These are phyloP conservation scores for Drosophila subquinaria DNA, from an alignment of 2,888 invertebrate species.

Conservation along the genomic window DNA sequence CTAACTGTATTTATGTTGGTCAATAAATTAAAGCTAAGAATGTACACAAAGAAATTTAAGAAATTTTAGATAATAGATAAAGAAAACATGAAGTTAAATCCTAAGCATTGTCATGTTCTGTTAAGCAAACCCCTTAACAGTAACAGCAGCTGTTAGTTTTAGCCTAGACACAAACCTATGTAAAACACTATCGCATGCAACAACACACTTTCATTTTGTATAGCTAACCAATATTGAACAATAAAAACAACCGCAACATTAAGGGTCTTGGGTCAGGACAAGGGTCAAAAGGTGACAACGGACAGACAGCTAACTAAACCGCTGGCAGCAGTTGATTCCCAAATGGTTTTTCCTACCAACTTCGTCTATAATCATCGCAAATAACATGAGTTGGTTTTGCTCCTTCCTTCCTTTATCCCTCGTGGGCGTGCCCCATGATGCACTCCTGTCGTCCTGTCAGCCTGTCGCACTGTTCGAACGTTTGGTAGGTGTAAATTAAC, in stretches of 20 bases:
- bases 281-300: conserved; percentile 26
- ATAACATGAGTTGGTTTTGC: conserved; percentile 13
- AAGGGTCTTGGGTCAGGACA: conserved; percentile 6
- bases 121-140: neutral
- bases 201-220: conserved; percentile 36
- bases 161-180: conserved; percentile 54
- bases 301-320: conserved; percentile 31
- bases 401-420: neutral
- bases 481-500: conserved; percentile 64
- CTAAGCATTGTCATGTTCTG: neutral
- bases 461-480: neutral
- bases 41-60: neutral
- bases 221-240: conserved; percentile 33
- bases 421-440: conserved; percentile 24
- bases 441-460: conserved; percentile 45
- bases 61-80: neutral
- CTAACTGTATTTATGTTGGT: conserved; percentile 35
- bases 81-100: neutral
- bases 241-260: conserved; percentile 52
- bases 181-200: conserved; percentile 48
- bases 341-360: conserved; percentile 12
- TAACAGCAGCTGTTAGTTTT: conserved; percentile 1
- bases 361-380: conserved; percentile 24
- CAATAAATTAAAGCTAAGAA: conserved; percentile 2
- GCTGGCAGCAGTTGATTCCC: conserved; percentile 27